Conservation (phyloP, 2,113 vertebrate species). For the Zapornia atra region DNA sequence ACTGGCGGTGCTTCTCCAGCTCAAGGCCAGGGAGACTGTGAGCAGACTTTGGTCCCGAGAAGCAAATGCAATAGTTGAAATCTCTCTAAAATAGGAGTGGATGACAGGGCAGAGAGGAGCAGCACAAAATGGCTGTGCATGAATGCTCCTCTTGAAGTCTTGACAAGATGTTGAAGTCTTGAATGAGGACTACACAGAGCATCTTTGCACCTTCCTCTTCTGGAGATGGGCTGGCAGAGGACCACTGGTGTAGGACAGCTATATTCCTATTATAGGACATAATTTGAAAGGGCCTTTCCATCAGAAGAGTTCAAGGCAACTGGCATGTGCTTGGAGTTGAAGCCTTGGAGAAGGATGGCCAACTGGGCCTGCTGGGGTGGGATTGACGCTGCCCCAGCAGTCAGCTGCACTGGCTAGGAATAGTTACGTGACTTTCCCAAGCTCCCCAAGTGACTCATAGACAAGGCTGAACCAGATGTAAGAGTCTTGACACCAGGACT, state of each 20-base stretch:
- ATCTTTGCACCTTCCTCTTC: not conserved
- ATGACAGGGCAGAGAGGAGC: not conserved
- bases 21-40: not conserved
- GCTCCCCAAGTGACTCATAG: conserved; percentile 14
- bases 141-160: not conserved
- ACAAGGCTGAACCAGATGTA: conserved; percentile 34
- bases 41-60: not conserved
- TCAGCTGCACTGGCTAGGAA: not conserved
- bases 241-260: fast-evolving
- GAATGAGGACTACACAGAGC: fast-evolving
- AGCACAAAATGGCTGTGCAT: not conserved
- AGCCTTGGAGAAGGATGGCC: not conserved
- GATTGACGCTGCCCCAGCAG: fast-evolving
- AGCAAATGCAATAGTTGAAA: not conserved
- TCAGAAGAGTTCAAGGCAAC: not conserved
- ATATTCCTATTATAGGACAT: not conserved
- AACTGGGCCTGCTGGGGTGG: not conserved
- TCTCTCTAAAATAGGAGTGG: not conserved
- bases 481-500: not conserved
- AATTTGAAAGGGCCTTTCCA: not conserved
- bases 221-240: not conserved
- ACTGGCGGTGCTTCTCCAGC: not conserved
- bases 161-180: not conserved
- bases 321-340: not conserved
- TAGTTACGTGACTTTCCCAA: conserved; percentile 36